Conservation (phyloP, 2,888 invertebrate genomes). For the Allygus modestus region DNA sequence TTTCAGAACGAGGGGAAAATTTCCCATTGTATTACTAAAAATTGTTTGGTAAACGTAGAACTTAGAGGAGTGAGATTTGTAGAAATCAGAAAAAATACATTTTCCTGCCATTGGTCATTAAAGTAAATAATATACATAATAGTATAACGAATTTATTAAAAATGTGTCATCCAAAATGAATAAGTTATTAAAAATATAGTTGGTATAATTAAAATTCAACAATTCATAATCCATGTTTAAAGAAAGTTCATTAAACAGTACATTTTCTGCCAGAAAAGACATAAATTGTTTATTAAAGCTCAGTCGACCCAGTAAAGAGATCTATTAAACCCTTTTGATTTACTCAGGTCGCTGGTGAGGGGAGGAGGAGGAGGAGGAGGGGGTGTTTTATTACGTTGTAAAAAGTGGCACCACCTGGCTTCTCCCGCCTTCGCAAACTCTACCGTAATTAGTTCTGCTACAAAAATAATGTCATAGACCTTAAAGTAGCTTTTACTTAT, state of each 20-base stretch:
- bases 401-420: conserved; percentile 32
- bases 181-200: no score
- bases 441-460: conserved; percentile 19
- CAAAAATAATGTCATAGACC: conserved; percentile 16
- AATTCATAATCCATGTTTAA: no score
- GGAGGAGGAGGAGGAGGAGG: neutral
- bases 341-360: neutral
- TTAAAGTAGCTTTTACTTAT: conserved; percentile 6
- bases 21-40: no score
- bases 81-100: no score
- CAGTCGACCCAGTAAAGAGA: conserved; percentile 11
- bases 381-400: conserved; percentile 35
- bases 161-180: no score
- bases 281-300: conserved; percentile 43
- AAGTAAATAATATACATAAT: no score
- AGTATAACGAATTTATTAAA: no score
- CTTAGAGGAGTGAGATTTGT: no score
- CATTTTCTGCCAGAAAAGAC: conserved; percentile 4
- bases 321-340: conserved; percentile 38
- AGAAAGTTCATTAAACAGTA: neutral
- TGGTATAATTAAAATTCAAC: no score
- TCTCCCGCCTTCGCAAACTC: neutral
- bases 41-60: no score
- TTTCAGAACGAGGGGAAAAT: no score
- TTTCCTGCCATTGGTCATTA: no score